Conservation (phyloP, 2,113 vertebrate genomes). For the Periophthalmodon schlosseri region DNA sequence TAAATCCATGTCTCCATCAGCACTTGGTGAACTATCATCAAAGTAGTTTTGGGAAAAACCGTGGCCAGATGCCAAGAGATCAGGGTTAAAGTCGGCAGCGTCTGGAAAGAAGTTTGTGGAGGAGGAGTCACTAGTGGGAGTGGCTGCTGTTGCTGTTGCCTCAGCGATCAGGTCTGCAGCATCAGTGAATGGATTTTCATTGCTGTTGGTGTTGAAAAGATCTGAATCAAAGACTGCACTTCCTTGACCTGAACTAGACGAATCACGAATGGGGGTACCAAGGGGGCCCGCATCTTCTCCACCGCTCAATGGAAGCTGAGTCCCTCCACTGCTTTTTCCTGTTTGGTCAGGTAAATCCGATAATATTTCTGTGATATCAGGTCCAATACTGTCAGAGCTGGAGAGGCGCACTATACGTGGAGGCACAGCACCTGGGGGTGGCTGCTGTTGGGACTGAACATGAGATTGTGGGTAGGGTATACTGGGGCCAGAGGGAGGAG, state of each 20-base stretch:
- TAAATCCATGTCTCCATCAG: constrained; percentile 91
- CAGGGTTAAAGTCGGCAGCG: constrained; percentile 93
- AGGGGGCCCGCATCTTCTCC: constrained; percentile 89
- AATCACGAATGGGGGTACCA: constrained; percentile 93
- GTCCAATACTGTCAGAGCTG: constrained; percentile 95
- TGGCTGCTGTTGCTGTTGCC: constrained; percentile 85
- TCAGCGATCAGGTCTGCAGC: constrained; percentile 94
- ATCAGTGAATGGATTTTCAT: constrained; percentile 93
- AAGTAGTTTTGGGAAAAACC: constrained; percentile 91
- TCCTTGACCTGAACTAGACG: constrained; percentile 95
- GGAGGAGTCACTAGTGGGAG: constrained; percentile 91
- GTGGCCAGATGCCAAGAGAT: constrained; percentile 86
- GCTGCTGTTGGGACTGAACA: constrained; percentile 72
- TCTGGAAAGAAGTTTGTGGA: constrained; percentile 93
- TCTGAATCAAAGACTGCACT: constrained; percentile 95
- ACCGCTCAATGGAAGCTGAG: constrained; percentile 71
- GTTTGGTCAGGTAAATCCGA: constrained; percentile 96
- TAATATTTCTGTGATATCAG: constrained; percentile 95
- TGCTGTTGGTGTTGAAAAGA: constrained; percentile 90
- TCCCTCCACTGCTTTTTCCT: constrained; percentile 80
- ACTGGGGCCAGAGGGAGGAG: constrained; percentile 83
- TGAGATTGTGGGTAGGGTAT: constrained; percentile 76
- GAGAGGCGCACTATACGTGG: constrained; percentile 91
- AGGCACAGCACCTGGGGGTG: constrained; percentile 77
- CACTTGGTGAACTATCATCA: constrained; percentile 94